These are phyloP conservation scores for Cephalopholis sonnerati DNA, from an alignment of 2,113 vertebrate species.

Conservation along the genomic window DNA sequence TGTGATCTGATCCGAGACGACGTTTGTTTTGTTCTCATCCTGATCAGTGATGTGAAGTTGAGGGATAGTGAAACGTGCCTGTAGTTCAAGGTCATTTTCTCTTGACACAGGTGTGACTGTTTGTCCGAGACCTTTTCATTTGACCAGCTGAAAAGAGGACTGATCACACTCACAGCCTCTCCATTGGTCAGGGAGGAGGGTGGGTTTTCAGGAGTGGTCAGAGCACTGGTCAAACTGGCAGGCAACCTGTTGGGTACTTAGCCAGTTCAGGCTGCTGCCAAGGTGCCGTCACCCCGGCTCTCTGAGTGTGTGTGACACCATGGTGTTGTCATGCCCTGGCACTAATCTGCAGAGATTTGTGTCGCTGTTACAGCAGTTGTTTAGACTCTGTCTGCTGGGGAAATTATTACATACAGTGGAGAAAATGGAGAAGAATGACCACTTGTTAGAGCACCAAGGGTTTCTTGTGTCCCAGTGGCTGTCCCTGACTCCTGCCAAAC, in stretches of 20 bases:
- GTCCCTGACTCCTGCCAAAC: constrained; percentile 25
- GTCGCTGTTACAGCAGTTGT: constrained; percentile 14
- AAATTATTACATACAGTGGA: constrained; percentile 26
- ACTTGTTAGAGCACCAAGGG: constrained; percentile 34
- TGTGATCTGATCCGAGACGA: neutral
- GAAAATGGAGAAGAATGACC: constrained; percentile 25
- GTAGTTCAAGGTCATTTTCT: neutral
- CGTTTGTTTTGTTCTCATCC: neutral
- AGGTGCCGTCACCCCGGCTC: constrained; percentile 21
- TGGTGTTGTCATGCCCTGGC: constrained; percentile 46
- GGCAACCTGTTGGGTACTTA: neutral
- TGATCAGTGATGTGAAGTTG: neutral
- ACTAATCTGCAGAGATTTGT: constrained; percentile 16
- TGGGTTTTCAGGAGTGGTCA: constrained; percentile 23
- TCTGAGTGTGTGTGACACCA: constrained; percentile 29
- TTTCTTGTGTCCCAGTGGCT: constrained; percentile 39
- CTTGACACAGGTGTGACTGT: neutral
- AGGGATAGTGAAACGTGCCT: neutral
- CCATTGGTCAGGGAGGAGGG: constrained; percentile 56
- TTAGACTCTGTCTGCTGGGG: constrained; percentile 28
- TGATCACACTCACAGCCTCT: neutral
- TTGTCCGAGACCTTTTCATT: neutral
- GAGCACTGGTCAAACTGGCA: constrained; percentile 42
- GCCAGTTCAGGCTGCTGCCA: constrained; percentile 43
- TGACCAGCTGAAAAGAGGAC: neutral